Evolutionary conservation across 1,140 invertebrate genomes (phyloP).

Genomic region (Asobara japonica): DNA sequence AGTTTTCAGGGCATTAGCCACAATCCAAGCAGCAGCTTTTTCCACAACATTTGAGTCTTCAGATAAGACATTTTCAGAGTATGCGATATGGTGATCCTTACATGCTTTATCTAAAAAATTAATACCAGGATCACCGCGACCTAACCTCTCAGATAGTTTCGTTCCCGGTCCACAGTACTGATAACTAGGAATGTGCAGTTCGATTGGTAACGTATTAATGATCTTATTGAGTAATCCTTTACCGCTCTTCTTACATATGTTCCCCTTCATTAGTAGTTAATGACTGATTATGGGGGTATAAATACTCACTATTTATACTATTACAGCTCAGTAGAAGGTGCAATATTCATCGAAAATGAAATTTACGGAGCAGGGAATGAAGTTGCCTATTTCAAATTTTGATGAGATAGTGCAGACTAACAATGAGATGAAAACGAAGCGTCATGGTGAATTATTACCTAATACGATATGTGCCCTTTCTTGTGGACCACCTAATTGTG

Average conservation of each 20-base stretch:
- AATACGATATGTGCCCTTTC: slow-evolving; percentile 20
- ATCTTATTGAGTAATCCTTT: not conserved
- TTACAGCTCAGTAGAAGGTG: no score
- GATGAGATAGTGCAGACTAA: not conserved
- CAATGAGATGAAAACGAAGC: not conserved
- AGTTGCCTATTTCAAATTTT: slow-evolving; percentile 15
- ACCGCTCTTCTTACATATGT: not conserved
- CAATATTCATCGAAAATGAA: not conserved
- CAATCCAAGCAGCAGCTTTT: not conserved
- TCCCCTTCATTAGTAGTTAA: not conserved
- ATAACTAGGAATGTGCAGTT: no score
- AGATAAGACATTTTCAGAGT: not conserved
- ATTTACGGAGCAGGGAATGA: not conserved
- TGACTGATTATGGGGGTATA: not conserved
- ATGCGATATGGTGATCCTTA: not conserved
- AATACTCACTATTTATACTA: not conserved
- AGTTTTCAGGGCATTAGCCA: not conserved
- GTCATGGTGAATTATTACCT: not conserved
- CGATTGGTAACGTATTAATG: no score
- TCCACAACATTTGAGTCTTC: not conserved
- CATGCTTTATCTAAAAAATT: no score
- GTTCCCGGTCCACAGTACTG: no score
- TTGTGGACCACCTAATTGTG: slow-evolving; percentile 37
- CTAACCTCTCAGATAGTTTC: no score
- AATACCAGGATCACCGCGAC: no score